Percentiles rank a stretch among this genome's conserved stretches.
These are phyloP conservation scores for Chrysaora quinquecirrha DNA, from an alignment of 30 jellyfish, hydroid and myxozoan species.

Conservation along the genomic window DNA sequence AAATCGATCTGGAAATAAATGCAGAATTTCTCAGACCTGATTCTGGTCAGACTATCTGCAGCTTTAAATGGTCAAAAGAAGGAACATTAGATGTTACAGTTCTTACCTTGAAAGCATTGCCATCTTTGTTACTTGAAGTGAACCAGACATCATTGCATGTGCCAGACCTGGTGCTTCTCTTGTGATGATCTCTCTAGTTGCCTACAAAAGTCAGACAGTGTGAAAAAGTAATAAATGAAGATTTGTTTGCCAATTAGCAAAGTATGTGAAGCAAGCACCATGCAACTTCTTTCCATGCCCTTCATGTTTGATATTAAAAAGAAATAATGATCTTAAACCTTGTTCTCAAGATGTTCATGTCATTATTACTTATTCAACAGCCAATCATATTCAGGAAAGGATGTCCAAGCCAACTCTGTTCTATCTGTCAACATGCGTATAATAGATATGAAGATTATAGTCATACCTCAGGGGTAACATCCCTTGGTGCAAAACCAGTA, in stretches of 20 bases:
- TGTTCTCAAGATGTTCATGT: too few species aligned
- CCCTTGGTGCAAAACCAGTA: constrained; percentile 97
- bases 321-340: too few species aligned
- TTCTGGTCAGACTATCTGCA: too few species aligned
- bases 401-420: too few species aligned
- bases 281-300: too few species aligned
- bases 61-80: too few species aligned
- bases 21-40: neutral
- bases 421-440: too few species aligned
- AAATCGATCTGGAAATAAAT: constrained; percentile 70
- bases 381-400: too few species aligned
- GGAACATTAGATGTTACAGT: too few species aligned
- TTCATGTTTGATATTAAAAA: too few species aligned
- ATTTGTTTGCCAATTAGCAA: neutral
- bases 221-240: neutral
- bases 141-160: constrained; percentile 82
- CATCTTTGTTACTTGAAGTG: constrained; percentile 80
- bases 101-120: constrained; percentile 99
- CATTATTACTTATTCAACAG: too few species aligned
- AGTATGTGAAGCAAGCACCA: neutral
- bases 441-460: too few species aligned
- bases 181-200: constrained; percentile 86
- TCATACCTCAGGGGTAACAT: constrained; percentile 99
- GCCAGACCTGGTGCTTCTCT: constrained; percentile 92
- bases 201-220: constrained; percentile 56